Evolutionary conservation across 37 sponge, comb jelly and placozoan genomes (phyloP).

Genomic region (Tethya wilhelma): DNA sequence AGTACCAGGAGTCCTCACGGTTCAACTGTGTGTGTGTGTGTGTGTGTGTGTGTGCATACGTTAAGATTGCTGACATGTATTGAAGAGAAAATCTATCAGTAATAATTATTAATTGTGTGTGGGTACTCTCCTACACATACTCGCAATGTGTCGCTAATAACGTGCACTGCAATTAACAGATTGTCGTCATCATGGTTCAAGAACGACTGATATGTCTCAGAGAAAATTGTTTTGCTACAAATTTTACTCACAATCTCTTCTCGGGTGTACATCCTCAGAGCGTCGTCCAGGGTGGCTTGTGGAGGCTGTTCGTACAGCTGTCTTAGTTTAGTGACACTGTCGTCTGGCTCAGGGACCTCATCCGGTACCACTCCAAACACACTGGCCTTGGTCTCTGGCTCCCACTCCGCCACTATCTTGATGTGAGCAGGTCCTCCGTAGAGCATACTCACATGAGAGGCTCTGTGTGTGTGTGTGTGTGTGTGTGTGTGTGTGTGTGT

Average conservation of each 20-base stretch:
- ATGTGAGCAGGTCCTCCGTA: constrained; percentile 76
- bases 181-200: background rate
- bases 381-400: constrained; percentile 49
- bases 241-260: constrained; percentile 70
- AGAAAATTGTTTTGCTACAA: background rate
- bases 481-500: constrained; percentile 13
- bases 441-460: constrained; percentile 45
- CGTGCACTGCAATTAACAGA: background rate
- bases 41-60: too few relatives aligned
- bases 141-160: background rate
- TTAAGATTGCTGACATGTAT: too few relatives aligned
- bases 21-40: constrained; percentile 71
- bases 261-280: constrained; percentile 77
- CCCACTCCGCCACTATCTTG: constrained; percentile 90
- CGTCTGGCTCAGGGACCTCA: constrained; percentile 31
- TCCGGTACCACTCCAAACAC: constrained; percentile 68
- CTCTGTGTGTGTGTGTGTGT: constrained; percentile 36
- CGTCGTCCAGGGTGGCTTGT: constrained; percentile 67
- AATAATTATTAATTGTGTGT: too few relatives aligned
- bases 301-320: constrained; percentile 40
- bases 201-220: background rate
- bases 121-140: background rate
- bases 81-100: too few relatives aligned
- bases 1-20: constrained; percentile 85
- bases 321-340: constrained; percentile 59